Percentiles rank a stretch among this genome's conserved stretches.
These are phyloP conservation scores for Loris lydekkerianus DNA, from an alignment of 2,797 vertebrate species.

Conservation along the genomic window DNA sequence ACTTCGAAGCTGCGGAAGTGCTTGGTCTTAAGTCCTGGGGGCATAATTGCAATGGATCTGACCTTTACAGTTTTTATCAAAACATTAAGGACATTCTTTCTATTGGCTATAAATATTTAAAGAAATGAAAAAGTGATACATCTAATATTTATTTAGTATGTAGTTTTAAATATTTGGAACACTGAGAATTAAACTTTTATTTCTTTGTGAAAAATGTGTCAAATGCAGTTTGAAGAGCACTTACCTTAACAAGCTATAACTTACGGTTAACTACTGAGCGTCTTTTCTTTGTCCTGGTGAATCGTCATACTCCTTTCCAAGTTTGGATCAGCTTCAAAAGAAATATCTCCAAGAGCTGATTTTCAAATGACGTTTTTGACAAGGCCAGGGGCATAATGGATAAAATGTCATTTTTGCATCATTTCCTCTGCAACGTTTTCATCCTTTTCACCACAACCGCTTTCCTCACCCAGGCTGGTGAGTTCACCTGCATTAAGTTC, in stretches of 20 bases:
- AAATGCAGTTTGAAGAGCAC: neutral
- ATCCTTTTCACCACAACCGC: neutral
- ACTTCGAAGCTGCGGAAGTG: neutral
- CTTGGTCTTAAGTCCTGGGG: neutral
- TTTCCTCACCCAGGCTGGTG: neutral
- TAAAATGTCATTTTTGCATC: neutral
- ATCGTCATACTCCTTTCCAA: neutral
- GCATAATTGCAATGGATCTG: neutral
- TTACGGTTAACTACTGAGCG: neutral
- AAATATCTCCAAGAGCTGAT: neutral
- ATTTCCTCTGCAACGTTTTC: neutral
- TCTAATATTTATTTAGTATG: neutral
- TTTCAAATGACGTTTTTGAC: neutral
- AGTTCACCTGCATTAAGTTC: neutral
- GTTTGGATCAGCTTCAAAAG: neutral
- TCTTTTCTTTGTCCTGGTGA: neutral
- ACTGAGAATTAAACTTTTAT: neutral
- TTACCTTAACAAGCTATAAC: neutral
- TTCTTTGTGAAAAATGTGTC: neutral
- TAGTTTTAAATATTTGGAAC: neutral
- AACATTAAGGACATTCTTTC: neutral
- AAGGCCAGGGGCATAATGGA: too few relatives aligned
- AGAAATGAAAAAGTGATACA: neutral
- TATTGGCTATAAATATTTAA: neutral
- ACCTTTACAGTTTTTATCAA: conserved; percentile 4